A percentile compares a stretch with the other conserved stretches of the same genome.
Evolutionary conservation across 2,113 vertebrate species (phyloP).

Genomic region (Mandrillus leucophaeus): DNA sequence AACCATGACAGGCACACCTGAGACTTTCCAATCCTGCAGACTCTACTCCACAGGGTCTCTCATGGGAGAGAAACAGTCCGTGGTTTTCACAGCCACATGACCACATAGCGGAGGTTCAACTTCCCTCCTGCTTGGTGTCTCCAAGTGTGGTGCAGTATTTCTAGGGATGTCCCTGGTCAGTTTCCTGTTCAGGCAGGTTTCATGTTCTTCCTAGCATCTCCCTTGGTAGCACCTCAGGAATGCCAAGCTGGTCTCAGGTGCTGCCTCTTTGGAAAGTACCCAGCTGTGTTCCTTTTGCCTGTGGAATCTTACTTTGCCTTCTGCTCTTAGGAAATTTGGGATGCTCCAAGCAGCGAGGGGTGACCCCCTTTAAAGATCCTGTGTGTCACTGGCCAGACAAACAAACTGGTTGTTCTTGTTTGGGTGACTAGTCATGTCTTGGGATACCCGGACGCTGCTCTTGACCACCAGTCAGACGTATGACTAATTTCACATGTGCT

Average conservation of each 20-base stretch:
- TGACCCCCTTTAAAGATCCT: background rate
- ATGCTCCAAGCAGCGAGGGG: background rate
- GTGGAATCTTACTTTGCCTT: background rate
- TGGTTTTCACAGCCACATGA: background rate
- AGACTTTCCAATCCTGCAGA: rapidly evolving
- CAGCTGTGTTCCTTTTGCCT: background rate
- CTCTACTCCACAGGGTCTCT: too few species aligned
- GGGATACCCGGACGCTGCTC: background rate
- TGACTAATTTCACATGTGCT: background rate
- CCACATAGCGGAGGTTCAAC: background rate
- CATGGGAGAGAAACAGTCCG: rapidly evolving
- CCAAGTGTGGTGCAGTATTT: background rate
- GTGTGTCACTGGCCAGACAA: background rate
- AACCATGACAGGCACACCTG: too few species aligned
- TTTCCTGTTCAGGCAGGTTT: background rate
- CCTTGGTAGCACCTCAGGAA: background rate
- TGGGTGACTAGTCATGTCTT: background rate
- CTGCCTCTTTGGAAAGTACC: background rate
- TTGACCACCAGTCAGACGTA: background rate
- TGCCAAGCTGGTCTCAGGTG: background rate
- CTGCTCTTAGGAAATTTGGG: background rate
- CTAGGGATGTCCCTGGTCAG: background rate
- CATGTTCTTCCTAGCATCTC: rapidly evolving
- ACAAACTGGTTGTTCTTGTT: background rate
- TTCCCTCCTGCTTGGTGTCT: too few species aligned